phyloP scores from a whole-genome alignment of 2,113 vertebrate species.

The Cochlearius cochlearius region DNA sequence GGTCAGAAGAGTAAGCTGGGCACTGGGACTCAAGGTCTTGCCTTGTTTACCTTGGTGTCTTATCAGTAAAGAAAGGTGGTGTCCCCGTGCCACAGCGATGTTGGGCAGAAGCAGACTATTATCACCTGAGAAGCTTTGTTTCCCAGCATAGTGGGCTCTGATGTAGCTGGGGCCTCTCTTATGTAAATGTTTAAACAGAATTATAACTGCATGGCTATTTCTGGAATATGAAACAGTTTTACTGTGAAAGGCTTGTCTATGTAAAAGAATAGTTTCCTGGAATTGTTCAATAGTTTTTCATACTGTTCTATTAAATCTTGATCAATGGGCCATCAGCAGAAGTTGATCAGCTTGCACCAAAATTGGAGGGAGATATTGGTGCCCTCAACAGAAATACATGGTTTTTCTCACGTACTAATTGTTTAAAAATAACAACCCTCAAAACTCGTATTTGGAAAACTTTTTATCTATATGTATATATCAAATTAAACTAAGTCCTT shows the following conservation, averaged over 20 bases:
- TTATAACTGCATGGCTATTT: neutral
- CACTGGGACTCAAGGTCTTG: neutral
- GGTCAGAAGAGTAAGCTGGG: neutral
- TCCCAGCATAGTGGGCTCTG: neutral
- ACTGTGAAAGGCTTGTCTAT: neutral
- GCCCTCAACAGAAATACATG: neutral
- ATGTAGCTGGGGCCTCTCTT: neutral
- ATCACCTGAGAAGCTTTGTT: neutral
- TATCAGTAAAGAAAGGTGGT: neutral
- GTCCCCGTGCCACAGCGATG: neutral
- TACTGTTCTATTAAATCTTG: neutral
- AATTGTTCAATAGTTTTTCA: neutral
- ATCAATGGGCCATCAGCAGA: neutral
- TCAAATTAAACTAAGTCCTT: neutral
- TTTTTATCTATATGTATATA: neutral
- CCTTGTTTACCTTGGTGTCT: neutral
- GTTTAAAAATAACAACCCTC: neutral
- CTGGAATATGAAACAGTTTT: neutral
- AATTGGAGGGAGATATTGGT: neutral
- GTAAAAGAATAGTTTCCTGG: neutral
- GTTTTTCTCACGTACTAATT: neutral
- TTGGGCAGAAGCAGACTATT: neutral
- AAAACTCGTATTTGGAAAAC: neutral
- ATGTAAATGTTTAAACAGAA: neutral
- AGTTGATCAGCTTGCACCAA: neutral